A percentile compares a stretch with the other conserved stretches of the same genome.
These are phyloP conservation scores for Leptopilina syphax DNA, from an alignment of 2,888 invertebrate genomes.

Conservation along the genomic window DNA sequence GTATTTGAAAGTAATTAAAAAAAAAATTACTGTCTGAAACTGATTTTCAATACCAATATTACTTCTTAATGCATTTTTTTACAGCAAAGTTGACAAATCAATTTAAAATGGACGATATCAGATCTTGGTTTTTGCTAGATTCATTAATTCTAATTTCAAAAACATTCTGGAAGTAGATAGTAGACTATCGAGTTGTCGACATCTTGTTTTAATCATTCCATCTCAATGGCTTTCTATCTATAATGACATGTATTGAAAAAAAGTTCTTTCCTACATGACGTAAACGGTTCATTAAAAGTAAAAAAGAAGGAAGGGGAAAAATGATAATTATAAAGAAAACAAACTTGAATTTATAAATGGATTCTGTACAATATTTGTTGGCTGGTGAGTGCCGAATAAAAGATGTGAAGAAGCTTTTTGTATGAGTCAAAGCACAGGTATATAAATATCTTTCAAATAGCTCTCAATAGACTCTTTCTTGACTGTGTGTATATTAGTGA, in stretches of 20 bases:
- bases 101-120: not conserved
- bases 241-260: not conserved
- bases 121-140: slow-evolving; percentile 5
- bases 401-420: too few relatives aligned
- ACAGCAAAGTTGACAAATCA: slow-evolving; percentile 1
- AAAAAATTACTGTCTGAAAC: too few relatives aligned
- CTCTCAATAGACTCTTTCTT: slow-evolving; percentile 21
- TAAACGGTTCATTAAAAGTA: not conserved
- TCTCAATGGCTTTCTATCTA: not conserved
- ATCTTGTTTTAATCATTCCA: slow-evolving; percentile 14
- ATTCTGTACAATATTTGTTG: too few relatives aligned
- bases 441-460: slow-evolving; percentile 26
- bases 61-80: too few relatives aligned
- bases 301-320: not conserved
- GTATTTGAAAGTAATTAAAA: too few relatives aligned
- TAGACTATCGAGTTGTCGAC: slow-evolving; percentile 13
- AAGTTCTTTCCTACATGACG: not conserved
- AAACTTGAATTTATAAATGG: too few relatives aligned
- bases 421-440: slow-evolving; percentile 18
- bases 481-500: not conserved
- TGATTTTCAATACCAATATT: too few relatives aligned
- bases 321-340: not conserved
- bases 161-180: slow-evolving; percentile 1
- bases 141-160: slow-evolving; percentile 24
- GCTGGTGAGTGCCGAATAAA: too few relatives aligned